Percentiles rank a stretch among this genome's conserved stretches.
Evolutionary conservation across 1,140 invertebrate species (phyloP).

Genomic region (Ylistrum balloti): DNA sequence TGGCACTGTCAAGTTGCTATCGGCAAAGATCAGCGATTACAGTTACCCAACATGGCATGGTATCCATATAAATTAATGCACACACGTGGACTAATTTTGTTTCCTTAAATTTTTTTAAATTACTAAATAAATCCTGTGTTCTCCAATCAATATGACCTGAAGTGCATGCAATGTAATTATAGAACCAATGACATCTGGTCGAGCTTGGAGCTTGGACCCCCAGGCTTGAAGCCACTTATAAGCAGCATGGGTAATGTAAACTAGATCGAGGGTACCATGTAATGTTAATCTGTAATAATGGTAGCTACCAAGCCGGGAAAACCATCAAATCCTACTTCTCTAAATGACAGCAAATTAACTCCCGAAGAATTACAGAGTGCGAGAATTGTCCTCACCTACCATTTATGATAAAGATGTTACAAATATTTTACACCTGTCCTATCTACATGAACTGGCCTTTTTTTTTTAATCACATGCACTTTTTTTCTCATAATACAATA

Average conservation of each 20-base stretch:
- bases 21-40: slow-evolving; percentile 13
- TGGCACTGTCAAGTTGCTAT: slow-evolving; percentile 17
- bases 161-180: slow-evolving; percentile 35
- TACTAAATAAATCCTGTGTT: slow-evolving; percentile 36
- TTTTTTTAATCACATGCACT: too few species aligned
- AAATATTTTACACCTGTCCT: too few species aligned
- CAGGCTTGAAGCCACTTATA: slow-evolving; percentile 23
- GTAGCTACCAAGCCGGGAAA: neutral
- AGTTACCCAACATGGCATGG: neutral
- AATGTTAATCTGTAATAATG: neutral
- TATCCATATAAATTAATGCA: slow-evolving; percentile 27
- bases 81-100: slow-evolving; percentile 38
- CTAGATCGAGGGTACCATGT: neutral
- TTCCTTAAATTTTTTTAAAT: slow-evolving; percentile 8
- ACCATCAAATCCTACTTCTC: neutral
- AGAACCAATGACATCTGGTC: slow-evolving; percentile 13
- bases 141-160: slow-evolving; percentile 23
- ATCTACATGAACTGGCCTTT: too few species aligned
- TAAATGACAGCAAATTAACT: neutral
- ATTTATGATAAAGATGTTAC: too few species aligned
- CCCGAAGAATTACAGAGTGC: neutral
- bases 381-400: too few species aligned
- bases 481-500: too few species aligned
- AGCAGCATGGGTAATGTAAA: slow-evolving; percentile 9
- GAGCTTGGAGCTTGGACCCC: slow-evolving; percentile 23